Percentiles rank a stretch among this genome's conserved stretches.
phyloP scores from a whole-genome alignment of 2,797 vertebrate species.

The Phrynocephalus guinanensis region DNA sequence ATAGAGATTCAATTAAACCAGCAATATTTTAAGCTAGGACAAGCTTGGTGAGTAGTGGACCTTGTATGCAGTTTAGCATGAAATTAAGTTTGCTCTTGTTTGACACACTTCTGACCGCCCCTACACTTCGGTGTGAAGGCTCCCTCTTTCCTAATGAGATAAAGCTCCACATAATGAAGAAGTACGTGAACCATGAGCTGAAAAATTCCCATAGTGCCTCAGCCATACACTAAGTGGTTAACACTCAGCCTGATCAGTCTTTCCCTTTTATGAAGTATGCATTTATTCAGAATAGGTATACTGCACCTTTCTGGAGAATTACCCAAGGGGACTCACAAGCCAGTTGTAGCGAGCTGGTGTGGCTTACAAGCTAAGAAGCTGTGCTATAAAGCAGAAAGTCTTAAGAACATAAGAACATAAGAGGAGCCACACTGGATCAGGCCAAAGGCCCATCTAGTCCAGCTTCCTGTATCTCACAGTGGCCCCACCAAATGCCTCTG shows the following conservation, averaged over 20 bases:
- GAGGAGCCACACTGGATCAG: no score
- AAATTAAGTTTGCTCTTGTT: conserved; percentile 24
- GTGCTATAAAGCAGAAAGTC: background rate
- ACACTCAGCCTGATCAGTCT: background rate
- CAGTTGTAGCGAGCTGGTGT: background rate
- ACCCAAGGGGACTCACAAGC: background rate
- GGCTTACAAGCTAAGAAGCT: background rate
- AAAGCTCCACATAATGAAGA: background rate
- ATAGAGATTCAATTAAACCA: conserved; percentile 17
- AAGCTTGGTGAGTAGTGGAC: background rate
- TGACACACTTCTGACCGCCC: conserved; percentile 3
- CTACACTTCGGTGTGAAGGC: background rate
- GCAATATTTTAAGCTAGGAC: background rate
- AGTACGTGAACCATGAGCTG: background rate
- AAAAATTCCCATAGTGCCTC: background rate
- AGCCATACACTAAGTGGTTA: background rate
- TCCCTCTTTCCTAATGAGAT: conserved; percentile 15
- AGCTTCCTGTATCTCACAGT: no score
- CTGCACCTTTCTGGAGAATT: background rate
- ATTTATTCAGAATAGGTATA: background rate
- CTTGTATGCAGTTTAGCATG: conserved; percentile 31
- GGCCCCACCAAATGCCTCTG: no score
- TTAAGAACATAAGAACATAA: no score
- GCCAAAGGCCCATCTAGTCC: no score
- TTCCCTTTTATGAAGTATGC: background rate